These are phyloP conservation scores for Zhuqinia jingwanae DNA, from an alignment of 2,888 invertebrate species.

Conservation along the genomic window DNA sequence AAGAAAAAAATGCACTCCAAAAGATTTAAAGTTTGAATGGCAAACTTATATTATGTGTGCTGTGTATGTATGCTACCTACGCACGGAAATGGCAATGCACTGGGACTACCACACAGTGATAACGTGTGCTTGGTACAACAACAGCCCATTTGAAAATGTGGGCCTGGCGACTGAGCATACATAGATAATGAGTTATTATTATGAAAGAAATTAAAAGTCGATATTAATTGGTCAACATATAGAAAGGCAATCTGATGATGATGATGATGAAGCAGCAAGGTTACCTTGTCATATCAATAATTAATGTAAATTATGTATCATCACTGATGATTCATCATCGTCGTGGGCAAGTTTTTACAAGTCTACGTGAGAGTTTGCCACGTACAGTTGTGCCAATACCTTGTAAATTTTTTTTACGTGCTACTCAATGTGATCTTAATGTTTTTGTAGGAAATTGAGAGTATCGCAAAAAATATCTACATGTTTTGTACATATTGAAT, in stretches of 20 bases:
- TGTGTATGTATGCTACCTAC: not conserved
- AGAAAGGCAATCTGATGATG: no score
- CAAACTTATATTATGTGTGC: not conserved
- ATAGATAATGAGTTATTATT: not conserved
- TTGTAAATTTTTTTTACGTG: not conserved
- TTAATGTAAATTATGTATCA: constrained; percentile 33
- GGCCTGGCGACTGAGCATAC: no score
- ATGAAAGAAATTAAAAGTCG: no score
- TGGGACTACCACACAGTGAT: not conserved
- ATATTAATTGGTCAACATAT: no score
- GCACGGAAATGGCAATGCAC: not conserved
- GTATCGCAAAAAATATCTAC: no score
- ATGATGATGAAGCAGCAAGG: no score
- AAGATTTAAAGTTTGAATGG: not conserved
- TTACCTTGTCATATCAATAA: not conserved
- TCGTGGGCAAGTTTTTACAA: not conserved
- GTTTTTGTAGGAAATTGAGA: no score
- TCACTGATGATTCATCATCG: no score
- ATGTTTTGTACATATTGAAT: no score
- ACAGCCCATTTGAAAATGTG: no score
- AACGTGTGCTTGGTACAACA: no score
- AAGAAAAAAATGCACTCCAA: constrained; percentile 34
- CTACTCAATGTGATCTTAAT: no score
- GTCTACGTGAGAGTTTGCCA: not conserved
- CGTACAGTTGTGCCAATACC: not conserved